phyloP scores from a whole-genome alignment of 2,797 vertebrate species.

The Adelosebastes latens region DNA sequence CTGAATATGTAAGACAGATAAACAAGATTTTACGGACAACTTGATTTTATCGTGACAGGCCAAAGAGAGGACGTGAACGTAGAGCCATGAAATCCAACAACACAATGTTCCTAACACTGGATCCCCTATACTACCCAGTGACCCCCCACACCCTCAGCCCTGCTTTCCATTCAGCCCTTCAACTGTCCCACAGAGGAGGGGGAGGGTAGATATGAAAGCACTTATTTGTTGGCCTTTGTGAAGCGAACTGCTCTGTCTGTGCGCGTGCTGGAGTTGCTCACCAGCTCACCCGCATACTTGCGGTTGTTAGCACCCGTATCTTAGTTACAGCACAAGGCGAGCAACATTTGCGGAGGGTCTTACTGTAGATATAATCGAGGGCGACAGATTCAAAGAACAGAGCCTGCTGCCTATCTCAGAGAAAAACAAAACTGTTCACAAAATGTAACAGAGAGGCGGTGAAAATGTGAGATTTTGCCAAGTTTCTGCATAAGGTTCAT shows the following conservation, averaged over 20 bases:
- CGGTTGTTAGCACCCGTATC: slow-evolving; percentile 66
- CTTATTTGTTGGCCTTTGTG: slow-evolving; percentile 81
- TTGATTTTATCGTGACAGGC: slow-evolving; percentile 23
- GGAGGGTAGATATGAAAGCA: slow-evolving; percentile 78
- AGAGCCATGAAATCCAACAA: slow-evolving; percentile 50
- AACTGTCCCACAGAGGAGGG: slow-evolving; percentile 69
- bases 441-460: background rate
- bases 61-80: slow-evolving; percentile 14
- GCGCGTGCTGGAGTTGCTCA: slow-evolving; percentile 66
- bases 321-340: slow-evolving; percentile 74
- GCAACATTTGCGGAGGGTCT: slow-evolving; percentile 47
- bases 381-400: slow-evolving; percentile 4
- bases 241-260: slow-evolving; percentile 57
- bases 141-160: slow-evolving; percentile 37
- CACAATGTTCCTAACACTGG: slow-evolving; percentile 60
- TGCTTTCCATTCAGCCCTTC: slow-evolving; percentile 68
- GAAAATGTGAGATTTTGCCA: slow-evolving; percentile 7
- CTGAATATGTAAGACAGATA: slow-evolving; percentile 4
- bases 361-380: slow-evolving; percentile 60
- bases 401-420: background rate
- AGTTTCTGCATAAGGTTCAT: background rate
- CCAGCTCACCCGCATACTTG: slow-evolving; percentile 74
- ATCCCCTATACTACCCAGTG: slow-evolving; percentile 45
- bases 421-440: slow-evolving; percentile 8
- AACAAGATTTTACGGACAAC: slow-evolving; percentile 14